Percentiles rank a stretch among this genome's conserved stretches.
Conservation (phyloP, 2,797 vertebrate species). For the Ammospiza maritima region DNA sequence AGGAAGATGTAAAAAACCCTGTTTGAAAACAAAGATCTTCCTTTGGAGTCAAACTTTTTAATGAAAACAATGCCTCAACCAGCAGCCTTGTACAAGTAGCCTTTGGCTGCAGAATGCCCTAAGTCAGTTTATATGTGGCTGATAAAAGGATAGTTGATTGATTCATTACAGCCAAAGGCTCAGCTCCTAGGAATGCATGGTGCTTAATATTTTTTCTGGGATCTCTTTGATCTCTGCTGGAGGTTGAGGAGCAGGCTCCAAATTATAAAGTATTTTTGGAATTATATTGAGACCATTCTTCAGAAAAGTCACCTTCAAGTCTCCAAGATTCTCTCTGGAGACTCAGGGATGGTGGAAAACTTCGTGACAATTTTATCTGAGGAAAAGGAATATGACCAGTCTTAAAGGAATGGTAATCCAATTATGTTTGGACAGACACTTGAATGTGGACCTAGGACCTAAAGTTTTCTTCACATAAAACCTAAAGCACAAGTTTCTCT, state of each 20-base stretch:
- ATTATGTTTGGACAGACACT: not conserved
- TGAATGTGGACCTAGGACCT: not conserved
- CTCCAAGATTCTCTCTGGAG: not conserved
- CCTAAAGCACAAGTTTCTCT: not conserved
- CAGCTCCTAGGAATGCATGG: conserved; percentile 30
- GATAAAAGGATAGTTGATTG: conserved; percentile 43
- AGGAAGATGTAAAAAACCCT: not conserved
- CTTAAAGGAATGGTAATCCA: not conserved
- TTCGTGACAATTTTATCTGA: not conserved
- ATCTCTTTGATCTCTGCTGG: conserved; percentile 45
- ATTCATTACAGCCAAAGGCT: conserved; percentile 47
- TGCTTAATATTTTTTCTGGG: conserved; percentile 23
- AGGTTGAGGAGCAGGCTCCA: conserved; percentile 39
- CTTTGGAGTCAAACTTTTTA: not conserved
- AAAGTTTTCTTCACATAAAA: not conserved
- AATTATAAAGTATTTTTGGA: conserved; percentile 54
- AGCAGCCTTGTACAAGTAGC: not conserved
- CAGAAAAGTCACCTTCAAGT: conserved; percentile 44
- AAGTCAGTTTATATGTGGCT: conserved; percentile 29
- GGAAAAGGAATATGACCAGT: not conserved
- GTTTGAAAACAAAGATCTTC: not conserved
- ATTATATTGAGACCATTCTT: conserved; percentile 17
- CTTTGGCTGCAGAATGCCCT: not conserved
- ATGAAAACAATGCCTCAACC: conserved; percentile 12
- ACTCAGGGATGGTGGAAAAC: not conserved